Evolutionary conservation across 2,113 vertebrate genomes (phyloP).

Genomic region (Trochalopteron elliotii): DNA sequence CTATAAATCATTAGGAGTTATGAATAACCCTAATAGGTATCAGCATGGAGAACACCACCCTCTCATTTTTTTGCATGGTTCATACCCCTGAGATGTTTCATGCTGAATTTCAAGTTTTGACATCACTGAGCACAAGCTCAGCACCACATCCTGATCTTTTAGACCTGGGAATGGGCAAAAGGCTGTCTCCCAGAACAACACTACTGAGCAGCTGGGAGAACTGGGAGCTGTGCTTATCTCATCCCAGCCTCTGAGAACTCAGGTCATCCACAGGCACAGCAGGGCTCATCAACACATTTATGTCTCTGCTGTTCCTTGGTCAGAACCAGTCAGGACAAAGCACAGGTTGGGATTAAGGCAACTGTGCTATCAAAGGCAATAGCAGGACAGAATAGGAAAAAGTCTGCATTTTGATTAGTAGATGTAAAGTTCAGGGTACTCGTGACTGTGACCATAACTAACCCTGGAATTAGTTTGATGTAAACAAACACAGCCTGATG

Average conservation of each 20-base stretch:
- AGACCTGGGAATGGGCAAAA: background rate
- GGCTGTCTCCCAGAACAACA: background rate
- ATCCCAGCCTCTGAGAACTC: background rate
- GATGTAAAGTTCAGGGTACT: background rate
- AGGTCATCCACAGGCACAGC: background rate
- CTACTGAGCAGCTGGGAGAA: background rate
- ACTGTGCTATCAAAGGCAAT: background rate
- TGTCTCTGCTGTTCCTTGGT: background rate
- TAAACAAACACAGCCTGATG: background rate
- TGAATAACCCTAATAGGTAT: background rate
- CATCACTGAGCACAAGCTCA: background rate
- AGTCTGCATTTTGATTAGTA: background rate
- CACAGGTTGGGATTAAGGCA: background rate
- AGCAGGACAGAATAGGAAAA: background rate
- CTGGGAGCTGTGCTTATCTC: background rate
- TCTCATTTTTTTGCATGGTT: background rate
- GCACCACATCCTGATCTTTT: background rate
- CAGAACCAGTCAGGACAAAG: fast-evolving
- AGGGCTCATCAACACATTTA: background rate
- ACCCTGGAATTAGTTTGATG: background rate
- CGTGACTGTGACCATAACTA: background rate
- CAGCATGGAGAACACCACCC: background rate
- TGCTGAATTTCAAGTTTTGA: background rate
- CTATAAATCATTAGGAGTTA: background rate
- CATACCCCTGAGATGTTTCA: background rate